These are phyloP conservation scores for Cebus imitator DNA, from an alignment of 2,113 vertebrate genomes.

Conservation along the genomic window DNA sequence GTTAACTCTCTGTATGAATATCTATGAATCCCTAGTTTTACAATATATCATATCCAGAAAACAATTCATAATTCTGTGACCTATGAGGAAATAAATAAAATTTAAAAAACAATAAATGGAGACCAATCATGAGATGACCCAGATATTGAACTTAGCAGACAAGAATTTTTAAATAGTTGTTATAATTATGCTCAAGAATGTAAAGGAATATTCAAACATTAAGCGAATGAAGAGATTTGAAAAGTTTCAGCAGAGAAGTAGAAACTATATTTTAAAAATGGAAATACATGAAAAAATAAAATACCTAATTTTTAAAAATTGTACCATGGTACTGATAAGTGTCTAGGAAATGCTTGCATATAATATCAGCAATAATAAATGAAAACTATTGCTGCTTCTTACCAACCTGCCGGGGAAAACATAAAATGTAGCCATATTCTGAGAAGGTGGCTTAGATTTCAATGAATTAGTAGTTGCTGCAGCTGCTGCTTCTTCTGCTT, in stretches of 20 bases:
- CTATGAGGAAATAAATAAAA: background rate
- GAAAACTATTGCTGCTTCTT: background rate
- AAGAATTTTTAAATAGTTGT: background rate
- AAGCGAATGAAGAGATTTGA: background rate
- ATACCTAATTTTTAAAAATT: background rate
- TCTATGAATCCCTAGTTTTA: background rate
- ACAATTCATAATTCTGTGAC: background rate
- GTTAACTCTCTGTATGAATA: background rate
- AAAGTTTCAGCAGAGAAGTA: background rate
- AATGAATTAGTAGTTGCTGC: background rate
- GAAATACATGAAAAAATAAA: background rate
- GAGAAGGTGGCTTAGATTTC: background rate
- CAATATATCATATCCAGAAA: background rate
- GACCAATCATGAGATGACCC: background rate
- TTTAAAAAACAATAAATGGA: background rate
- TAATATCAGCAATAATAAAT: background rate
- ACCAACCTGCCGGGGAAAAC: background rate
- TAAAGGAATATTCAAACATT: background rate
- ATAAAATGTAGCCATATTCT: background rate
- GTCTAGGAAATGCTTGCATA: background rate
- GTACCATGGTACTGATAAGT: background rate
- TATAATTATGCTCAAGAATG: background rate
- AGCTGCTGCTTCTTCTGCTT: background rate
- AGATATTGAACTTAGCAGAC: background rate
- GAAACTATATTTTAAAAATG: background rate